Conservation (phyloP, 2,797 vertebrate genomes). For the Bufotes viridis region DNA sequence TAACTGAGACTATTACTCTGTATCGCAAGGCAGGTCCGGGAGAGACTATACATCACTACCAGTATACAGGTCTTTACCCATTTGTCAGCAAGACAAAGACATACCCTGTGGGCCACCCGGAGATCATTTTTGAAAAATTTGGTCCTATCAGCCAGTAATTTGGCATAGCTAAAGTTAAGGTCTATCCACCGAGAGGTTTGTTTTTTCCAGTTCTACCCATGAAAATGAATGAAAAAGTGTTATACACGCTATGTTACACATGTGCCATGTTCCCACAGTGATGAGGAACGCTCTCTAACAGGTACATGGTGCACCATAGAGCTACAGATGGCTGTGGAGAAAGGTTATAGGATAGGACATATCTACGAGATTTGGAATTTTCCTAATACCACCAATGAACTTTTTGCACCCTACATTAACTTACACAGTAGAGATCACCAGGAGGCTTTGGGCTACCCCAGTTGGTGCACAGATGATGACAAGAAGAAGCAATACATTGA, state of each 20-base stretch:
- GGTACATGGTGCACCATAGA: slow-evolving; percentile 4
- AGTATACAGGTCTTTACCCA: background rate
- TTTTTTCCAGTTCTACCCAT: slow-evolving; percentile 29
- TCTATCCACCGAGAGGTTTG: background rate
- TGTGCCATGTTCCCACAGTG: background rate
- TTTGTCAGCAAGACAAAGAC: no score
- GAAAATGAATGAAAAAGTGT: background rate
- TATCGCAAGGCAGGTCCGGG: background rate
- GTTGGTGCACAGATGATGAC: background rate
- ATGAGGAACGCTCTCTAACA: slow-evolving; percentile 9
- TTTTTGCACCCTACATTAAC: background rate
- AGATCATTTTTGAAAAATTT: no score
- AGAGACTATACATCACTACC: background rate
- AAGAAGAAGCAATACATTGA: background rate
- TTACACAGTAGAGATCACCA: background rate
- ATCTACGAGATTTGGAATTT: background rate
- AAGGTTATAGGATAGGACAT: background rate
- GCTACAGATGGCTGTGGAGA: background rate
- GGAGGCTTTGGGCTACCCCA: background rate
- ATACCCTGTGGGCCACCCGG: no score
- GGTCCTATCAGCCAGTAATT: no score
- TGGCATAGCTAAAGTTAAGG: no score
- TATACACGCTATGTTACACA: background rate
- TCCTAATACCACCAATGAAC: background rate
- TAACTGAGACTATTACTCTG: background rate